Percentiles rank a stretch among this genome's conserved stretches.
Conservation (phyloP, 1,140 invertebrate species). For the Dendroctonus valens region DNA sequence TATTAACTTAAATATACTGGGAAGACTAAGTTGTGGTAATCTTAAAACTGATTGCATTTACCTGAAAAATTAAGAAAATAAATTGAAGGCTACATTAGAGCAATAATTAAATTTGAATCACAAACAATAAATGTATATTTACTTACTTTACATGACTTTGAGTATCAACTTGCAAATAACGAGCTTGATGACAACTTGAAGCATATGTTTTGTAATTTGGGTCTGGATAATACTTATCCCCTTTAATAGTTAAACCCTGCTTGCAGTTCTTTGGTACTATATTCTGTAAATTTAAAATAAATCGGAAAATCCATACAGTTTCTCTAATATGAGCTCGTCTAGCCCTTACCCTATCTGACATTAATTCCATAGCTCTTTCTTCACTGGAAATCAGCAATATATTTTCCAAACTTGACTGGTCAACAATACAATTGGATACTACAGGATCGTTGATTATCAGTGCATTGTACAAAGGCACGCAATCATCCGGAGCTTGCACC, state of each 20-base stretch:
- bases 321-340: neutral
- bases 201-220: constrained; percentile 71
- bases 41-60: no score
- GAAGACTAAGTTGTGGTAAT: constrained; percentile 13
- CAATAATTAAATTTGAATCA: constrained; percentile 1
- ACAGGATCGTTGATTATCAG: constrained; percentile 73
- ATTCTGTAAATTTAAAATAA: constrained; percentile 1
- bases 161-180: constrained; percentile 64
- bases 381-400: constrained; percentile 67
- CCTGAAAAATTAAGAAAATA: no score
- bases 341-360: constrained; percentile 52
- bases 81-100: neutral
- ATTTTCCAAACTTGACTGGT: constrained; percentile 69
- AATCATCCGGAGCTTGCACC: constrained; percentile 38
- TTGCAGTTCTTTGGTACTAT: constrained; percentile 64
- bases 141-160: constrained; percentile 57
- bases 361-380: constrained; percentile 61
- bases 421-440: constrained; percentile 82
- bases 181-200: constrained; percentile 49
- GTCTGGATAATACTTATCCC: constrained; percentile 61
- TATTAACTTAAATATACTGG: neutral
- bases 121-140: constrained; percentile 19
- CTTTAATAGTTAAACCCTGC: constrained; percentile 62
- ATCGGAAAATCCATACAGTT: neutral
- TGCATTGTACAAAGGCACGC: constrained; percentile 64